Conservation (phyloP, 2,113 vertebrate species). For the Muntiacus muntjak region DNA sequence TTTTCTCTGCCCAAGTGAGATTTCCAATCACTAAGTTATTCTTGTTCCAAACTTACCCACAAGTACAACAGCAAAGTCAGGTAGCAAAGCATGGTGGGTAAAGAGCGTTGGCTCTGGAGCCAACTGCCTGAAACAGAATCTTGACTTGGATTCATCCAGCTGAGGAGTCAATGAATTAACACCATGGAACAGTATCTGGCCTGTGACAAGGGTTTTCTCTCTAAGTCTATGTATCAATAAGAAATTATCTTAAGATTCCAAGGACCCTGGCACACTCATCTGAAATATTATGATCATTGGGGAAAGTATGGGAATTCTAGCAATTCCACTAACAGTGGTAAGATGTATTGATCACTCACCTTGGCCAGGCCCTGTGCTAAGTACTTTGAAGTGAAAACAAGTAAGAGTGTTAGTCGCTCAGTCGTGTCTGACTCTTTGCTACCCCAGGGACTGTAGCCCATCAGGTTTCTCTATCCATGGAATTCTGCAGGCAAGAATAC, state of each 20-base stretch:
- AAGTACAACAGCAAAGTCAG: not conserved
- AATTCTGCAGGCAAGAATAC: not conserved
- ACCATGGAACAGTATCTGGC: not conserved
- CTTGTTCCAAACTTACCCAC: not conserved
- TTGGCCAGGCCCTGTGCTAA: not conserved
- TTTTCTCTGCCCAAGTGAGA: not conserved
- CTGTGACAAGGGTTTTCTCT: not conserved
- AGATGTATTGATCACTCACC: accelerated
- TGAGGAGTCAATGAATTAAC: not conserved
- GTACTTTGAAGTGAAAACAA: not conserved
- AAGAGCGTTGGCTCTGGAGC: accelerated
- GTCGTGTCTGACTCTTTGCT: not conserved
- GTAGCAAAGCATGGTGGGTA: not conserved
- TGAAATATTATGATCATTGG: not conserved
- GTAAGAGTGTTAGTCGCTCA: not conserved
- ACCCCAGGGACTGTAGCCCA: accelerated
- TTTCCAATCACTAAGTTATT: not conserved
- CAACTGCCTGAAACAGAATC: not conserved
- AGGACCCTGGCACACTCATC: not conserved
- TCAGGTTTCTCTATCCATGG: not conserved
- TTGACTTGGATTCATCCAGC: not conserved
- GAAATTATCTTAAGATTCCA: not conserved
- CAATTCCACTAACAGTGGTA: not conserved
- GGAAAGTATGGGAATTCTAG: not conserved
- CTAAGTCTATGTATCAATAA: not conserved